Percentiles rank a stretch among this genome's conserved stretches.
Conservation (phyloP, 2,797 vertebrate genomes). For the Spatula clypeata region DNA sequence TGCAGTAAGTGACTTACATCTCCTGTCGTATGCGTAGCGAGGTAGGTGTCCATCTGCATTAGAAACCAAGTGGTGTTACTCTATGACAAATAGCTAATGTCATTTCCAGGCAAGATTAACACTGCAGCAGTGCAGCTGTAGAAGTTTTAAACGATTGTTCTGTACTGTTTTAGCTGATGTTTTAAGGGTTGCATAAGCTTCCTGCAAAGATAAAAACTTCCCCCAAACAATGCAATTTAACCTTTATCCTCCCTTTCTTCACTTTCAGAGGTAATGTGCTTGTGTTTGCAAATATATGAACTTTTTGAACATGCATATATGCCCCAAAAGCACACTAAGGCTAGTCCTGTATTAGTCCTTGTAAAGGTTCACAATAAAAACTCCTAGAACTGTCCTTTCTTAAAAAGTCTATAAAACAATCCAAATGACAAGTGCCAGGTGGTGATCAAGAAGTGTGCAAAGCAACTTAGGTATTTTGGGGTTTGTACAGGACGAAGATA, state of each 20-base stretch:
- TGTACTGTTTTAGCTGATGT: not conserved
- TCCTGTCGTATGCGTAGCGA: accelerated
- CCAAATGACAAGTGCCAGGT: not conserved
- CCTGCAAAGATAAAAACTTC: not conserved
- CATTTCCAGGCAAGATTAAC: not conserved
- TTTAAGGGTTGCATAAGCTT: not conserved
- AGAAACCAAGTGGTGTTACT: not conserved
- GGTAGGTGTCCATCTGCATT: not conserved
- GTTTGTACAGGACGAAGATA: not conserved
- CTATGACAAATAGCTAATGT: not conserved
- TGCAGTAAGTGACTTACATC: not conserved
- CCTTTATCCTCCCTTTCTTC: not conserved
- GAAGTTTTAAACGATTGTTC: not conserved
- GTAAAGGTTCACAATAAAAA: not conserved
- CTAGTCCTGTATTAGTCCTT: not conserved
- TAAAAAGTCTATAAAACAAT: not conserved
- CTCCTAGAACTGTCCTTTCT: not conserved
- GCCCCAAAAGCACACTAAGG: not conserved
- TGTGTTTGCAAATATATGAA: not conserved
- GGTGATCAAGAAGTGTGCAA: not conserved
- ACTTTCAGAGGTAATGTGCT: not conserved
- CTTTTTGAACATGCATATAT: not conserved
- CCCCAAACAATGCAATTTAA: not conserved
- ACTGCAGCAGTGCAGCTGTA: no score
- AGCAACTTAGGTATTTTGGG: not conserved